Percentiles rank a stretch among this genome's conserved stretches.
These are phyloP conservation scores for Candoia aspera DNA, from an alignment of 2,113 vertebrate species.

Conservation along the genomic window DNA sequence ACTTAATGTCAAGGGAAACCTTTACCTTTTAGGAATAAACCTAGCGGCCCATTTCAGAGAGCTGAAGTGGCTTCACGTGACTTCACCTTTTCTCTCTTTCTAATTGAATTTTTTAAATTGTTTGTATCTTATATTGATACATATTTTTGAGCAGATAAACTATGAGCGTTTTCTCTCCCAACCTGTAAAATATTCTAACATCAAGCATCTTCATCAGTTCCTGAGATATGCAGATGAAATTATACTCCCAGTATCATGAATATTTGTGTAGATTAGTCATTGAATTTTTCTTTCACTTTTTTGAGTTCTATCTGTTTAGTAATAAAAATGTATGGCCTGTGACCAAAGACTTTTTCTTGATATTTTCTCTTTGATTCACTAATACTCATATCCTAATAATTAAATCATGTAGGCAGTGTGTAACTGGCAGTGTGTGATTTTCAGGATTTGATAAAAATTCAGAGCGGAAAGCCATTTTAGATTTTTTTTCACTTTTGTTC, in stretches of 20 bases:
- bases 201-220: neutral
- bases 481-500: neutral
- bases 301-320: neutral
- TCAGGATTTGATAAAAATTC: neutral
- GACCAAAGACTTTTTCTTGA: neutral
- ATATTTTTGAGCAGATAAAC: neutral
- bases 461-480: neutral
- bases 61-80: no score
- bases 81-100: neutral
- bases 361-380: neutral
- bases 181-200: neutral
- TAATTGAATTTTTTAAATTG: neutral
- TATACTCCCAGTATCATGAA: neutral
- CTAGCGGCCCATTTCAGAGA: no score
- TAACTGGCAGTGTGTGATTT: neutral
- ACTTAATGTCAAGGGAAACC: no score
- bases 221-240: neutral
- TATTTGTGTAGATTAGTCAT: neutral
- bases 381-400: neutral
- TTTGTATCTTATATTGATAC: neutral
- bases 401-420: neutral
- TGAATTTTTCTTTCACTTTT: neutral
- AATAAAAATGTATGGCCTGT: neutral
- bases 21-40: no score
- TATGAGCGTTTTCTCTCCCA: neutral